Evolutionary conservation across 2,797 vertebrate genomes (phyloP).

Genomic region (Eptatretus atami): DNA sequence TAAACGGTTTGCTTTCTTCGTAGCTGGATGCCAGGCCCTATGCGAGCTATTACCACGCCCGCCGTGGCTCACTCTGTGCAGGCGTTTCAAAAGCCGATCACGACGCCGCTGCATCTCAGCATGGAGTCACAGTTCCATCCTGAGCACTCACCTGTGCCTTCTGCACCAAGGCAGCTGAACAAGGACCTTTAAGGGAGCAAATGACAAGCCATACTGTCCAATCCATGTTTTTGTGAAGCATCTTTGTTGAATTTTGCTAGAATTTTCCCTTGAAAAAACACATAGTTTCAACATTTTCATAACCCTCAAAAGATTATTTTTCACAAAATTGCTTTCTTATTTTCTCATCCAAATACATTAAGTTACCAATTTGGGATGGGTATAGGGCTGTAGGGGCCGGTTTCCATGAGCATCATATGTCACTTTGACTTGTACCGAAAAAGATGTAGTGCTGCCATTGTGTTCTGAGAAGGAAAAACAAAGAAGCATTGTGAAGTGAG

Average conservation of each 20-base stretch:
- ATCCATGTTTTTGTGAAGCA: conserved; percentile 84
- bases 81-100: conserved; percentile 98
- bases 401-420: too few species aligned
- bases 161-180: conserved; percentile 94
- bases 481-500: too few species aligned
- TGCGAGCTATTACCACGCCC: conserved; percentile 94
- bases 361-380: too few species aligned
- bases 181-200: conserved; percentile 98
- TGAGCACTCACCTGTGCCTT: conserved; percentile 92
- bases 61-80: conserved; percentile 66
- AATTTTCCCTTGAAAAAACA: too few species aligned
- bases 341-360: too few species aligned
- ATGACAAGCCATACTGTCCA: conserved; percentile 96
- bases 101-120: conserved; percentile 86
- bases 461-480: too few species aligned
- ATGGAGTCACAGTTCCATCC: conserved; percentile 95
- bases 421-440: too few species aligned
- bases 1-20: conserved; percentile 92
- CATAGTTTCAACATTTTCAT: too few species aligned
- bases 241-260: conserved; percentile 36
- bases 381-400: too few species aligned
- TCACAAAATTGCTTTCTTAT: too few species aligned
- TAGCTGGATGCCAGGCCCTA: conserved; percentile 91
- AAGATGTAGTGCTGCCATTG: too few species aligned
- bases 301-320: too few species aligned